Base-by-base conservation (phyloP, 2,888 invertebrate species). In the Drosophila mayaguana region DNA sequence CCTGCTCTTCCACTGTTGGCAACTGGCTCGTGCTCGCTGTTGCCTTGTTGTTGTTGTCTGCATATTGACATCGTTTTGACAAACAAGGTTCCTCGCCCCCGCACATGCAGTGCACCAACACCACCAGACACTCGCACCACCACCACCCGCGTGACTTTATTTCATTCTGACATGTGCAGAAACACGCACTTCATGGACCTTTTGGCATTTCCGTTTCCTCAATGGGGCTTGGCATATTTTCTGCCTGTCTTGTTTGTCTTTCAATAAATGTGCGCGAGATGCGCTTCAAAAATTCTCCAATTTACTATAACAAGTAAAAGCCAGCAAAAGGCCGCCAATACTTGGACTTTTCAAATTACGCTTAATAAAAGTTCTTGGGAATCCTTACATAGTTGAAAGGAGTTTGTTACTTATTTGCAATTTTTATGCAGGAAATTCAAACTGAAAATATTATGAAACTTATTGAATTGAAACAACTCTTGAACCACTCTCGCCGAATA, bases 1-100 rank as follows among this genome's bases (percentile, higher is more conserved):
- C 3, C 20, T 40, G n/a, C 25, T 32, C 38, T 28, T 20, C 42
- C 22, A 12, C 22, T 28, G 63, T 38, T 64, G 63, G n/a, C 51
- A 63, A 63, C 51, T 51, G 56, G 28, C 59, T 36, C 50, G 59
- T 68, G 79, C 63, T 72, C 53, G 53, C 48, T 70, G 76, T 63
- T 56, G 43, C 22, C 66, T 78, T 78, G 36, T 22, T 43, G 2
- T 66, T 65, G 18, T 63, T 66, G 53, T 48, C 28, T 71, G 75
- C 88, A 87, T 89, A 90, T 90, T 90, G 86, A 88, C 90, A 86
- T 89, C 70, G 63, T 84, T 88, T 83, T 78, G 86, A 85, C 88
- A 85, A 85, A 75, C 84, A 77, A 77, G 64, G 20, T 53, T 42
- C 50, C 42, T 18, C 36, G 25, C 46, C 8, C 43, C n/a, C 16